Conservation (phyloP, 1,140 invertebrate species). For the Listronotus bonariensis region DNA sequence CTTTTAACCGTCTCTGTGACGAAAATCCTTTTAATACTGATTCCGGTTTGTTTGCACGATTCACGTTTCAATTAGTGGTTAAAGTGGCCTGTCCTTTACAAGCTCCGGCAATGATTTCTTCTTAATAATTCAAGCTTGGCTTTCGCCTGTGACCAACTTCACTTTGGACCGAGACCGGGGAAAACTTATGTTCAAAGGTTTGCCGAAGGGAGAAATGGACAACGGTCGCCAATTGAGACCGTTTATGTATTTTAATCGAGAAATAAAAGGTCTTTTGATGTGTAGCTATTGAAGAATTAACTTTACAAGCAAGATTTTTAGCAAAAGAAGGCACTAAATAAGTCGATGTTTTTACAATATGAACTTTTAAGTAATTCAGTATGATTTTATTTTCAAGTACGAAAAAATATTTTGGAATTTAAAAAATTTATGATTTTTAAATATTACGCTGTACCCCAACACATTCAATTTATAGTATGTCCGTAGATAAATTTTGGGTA, state of each 20-base stretch:
- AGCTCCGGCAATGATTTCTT: constrained; percentile 42
- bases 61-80: constrained; percentile 42
- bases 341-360: too few species aligned
- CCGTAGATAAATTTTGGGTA: too few species aligned
- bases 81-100: constrained; percentile 42
- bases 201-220: constrained; percentile 38
- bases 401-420: too few species aligned
- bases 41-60: constrained; percentile 39
- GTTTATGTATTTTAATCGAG: constrained; percentile 47
- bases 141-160: constrained; percentile 40
- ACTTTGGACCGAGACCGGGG: constrained; percentile 27
- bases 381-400: too few species aligned
- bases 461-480: too few species aligned
- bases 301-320: background rate
- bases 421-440: too few species aligned
- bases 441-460: too few species aligned
- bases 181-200: constrained; percentile 42
- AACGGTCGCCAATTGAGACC: constrained; percentile 45
- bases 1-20: constrained; percentile 28
- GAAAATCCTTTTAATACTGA: constrained; percentile 35
- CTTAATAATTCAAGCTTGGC: constrained; percentile 43
- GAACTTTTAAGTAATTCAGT: too few species aligned
- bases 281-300: constrained; percentile 5
- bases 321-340: too few species aligned
- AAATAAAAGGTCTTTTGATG: constrained; percentile 35